Evolutionary conservation across 2,797 vertebrate species (phyloP), one percentile per base, ranked within the genome.

Genomic region (Arctocebus calabarensis): DNA sequence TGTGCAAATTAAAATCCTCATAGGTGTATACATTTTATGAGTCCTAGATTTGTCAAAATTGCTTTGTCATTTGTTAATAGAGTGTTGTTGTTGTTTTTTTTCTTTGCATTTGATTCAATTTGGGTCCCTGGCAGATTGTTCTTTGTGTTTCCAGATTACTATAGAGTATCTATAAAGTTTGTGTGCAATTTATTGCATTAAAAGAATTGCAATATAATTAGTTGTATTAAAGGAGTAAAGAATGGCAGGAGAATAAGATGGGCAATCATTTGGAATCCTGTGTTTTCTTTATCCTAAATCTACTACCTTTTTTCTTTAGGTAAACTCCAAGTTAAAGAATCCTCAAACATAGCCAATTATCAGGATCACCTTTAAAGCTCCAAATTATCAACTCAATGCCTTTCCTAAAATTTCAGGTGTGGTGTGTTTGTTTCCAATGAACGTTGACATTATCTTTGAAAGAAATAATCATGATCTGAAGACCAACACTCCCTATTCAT

Each of bases 331-430:
- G 25, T 19, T 71, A 27, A 70, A 52, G 40, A 62, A 27, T 77
- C 5, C 52, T 62, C 16, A 88, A 62, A 71, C 1, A 3, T 37
- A 87, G 43, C 8, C 77, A 25, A 66, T 88, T 48, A n/a, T 52
- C 10, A 73, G 22, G 23, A 40, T 62, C 34, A 74, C 14, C 2
- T 74, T 4, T 48, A 48, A 81, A 45, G 5, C 48, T 84, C 87
- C 20, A 77, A 84, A 91, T 25, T 48, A 45, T 11, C 16, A 25
- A 77, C 29, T 93, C 19, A 79, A 11, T 16, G 48, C 25, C 83
- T 91, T 74, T 48, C 7, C 9, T 87, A 77, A 32, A 59, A 88
- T 25, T 92, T 96, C 43, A 88, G 23, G 81, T 71, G 78, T 17
- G 78, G 2, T 94, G 19, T 1, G 7, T 61, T 88, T 92, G 8